Evolutionary conservation across 2,797 vertebrate genomes (phyloP).

Genomic region (Cygnus olor): DNA sequence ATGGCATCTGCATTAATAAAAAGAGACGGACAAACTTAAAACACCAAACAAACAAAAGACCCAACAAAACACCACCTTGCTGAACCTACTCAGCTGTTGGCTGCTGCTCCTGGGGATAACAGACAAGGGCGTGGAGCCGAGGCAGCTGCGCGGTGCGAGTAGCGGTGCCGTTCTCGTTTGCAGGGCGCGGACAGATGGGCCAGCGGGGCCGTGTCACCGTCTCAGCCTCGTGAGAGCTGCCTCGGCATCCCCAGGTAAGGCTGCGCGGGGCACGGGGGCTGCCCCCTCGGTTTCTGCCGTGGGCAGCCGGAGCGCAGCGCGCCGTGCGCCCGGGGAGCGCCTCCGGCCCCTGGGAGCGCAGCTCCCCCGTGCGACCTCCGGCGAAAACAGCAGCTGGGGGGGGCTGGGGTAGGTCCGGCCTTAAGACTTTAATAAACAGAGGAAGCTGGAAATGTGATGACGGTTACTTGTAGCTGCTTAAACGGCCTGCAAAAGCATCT

Average conservation of each 20-base stretch:
- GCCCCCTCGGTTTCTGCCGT: background rate
- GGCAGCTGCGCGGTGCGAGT: background rate
- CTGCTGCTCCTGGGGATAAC: background rate
- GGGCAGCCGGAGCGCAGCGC: too few relatives aligned
- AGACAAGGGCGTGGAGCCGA: accelerated
- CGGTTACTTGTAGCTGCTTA: background rate
- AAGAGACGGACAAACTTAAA: background rate
- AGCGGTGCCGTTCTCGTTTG: background rate
- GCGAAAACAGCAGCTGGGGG: background rate
- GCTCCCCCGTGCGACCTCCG: constrained; percentile 38
- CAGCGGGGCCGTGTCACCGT: background rate
- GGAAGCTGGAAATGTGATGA: background rate
- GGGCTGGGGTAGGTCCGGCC: background rate
- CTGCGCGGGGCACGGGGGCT: background rate
- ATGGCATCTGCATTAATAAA: background rate
- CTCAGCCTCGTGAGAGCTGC: background rate
- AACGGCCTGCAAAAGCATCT: background rate
- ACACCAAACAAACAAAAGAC: background rate
- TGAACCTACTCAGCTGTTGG: background rate
- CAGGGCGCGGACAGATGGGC: background rate
- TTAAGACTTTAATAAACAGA: background rate
- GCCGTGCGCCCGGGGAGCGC: too few relatives aligned
- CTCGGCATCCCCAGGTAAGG: constrained; percentile 27
- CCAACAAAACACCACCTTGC: background rate
- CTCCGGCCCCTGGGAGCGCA: background rate